These are phyloP conservation scores for Bubalus kerabau DNA, from an alignment of 2,113 vertebrate genomes.

Conservation along the genomic window DNA sequence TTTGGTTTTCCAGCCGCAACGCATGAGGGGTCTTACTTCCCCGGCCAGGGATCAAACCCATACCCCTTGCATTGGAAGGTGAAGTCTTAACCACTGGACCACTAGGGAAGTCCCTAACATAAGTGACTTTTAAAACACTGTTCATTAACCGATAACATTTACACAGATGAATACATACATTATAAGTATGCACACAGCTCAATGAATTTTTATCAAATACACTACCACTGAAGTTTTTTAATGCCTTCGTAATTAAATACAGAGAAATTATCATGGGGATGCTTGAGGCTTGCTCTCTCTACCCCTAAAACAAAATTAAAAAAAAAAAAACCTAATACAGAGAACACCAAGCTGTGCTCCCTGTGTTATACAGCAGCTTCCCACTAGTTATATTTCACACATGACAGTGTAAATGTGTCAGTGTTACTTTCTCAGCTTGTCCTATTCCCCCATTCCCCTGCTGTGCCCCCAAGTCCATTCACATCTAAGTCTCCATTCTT, in stretches of 20 bases:
- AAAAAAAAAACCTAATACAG: not conserved
- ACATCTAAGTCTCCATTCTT: not conserved
- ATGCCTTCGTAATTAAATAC: not conserved
- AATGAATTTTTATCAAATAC: slow-evolving; percentile 26
- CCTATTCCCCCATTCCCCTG: not conserved
- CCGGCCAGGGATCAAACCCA: not conserved
- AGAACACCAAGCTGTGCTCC: not conserved
- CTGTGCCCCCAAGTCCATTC: not conserved
- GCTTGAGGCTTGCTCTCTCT: not conserved
- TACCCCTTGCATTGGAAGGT: not conserved
- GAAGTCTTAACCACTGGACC: not conserved
- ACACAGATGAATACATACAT: not conserved
- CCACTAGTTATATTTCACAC: not conserved
- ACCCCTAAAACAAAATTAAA: not conserved
- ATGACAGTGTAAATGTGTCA: not conserved
- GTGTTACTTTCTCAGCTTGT: not conserved
- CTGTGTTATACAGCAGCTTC: not conserved
- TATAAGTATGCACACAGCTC: not conserved
- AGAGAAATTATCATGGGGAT: not conserved
- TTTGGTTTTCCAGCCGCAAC: not conserved
- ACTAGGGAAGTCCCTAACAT: not conserved
- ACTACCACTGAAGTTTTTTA: not conserved
- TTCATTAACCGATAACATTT: not conserved
- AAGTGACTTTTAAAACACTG: not conserved
- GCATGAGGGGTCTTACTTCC: not conserved